phyloP scores from a whole-genome alignment of 2,888 invertebrate species.

The Xanthostigma xanthostigma region DNA sequence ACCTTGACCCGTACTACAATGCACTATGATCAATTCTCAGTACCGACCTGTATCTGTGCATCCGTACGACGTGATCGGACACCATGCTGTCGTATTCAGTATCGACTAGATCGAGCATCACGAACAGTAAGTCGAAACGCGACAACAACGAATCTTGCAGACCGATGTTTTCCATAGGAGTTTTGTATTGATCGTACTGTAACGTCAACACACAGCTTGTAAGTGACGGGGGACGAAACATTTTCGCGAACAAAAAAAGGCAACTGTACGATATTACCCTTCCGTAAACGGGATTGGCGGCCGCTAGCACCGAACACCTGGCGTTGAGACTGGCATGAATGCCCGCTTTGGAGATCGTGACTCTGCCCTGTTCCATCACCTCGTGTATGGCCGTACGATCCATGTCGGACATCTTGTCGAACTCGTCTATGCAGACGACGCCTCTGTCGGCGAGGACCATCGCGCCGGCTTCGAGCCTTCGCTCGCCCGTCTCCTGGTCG shows the following conservation, averaged over 20 bases:
- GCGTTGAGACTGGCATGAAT: constrained; percentile 97
- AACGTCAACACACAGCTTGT: constrained; percentile 12
- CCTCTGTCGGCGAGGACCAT: constrained; percentile 99
- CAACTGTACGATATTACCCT: constrained; percentile 38
- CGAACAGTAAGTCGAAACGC: constrained; percentile 96
- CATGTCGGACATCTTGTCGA: constrained; percentile 98
- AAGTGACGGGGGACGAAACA: not conserved
- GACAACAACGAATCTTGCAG: constrained; percentile 93
- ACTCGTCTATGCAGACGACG: constrained; percentile 94
- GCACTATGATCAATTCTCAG: no score
- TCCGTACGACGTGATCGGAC: constrained; percentile 91
- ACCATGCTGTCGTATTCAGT: constrained; percentile 82
- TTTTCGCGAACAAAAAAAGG: not conserved
- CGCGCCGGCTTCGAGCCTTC: constrained; percentile 86
- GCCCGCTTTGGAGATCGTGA: constrained; percentile 97
- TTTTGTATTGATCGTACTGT: constrained; percentile 96
- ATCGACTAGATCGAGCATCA: constrained; percentile 88
- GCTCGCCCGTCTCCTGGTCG: constrained; percentile 83
- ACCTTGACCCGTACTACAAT: no score
- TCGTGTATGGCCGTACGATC: constrained; percentile 99
- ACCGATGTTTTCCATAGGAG: constrained; percentile 99
- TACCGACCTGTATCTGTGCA: constrained; percentile 78
- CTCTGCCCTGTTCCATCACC: constrained; percentile 97
- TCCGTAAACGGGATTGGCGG: constrained; percentile 99
- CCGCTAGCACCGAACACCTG: constrained; percentile 92